phyloP scores from a whole-genome alignment of 2,797 vertebrate species.

The Pipistrellus nathusii region DNA sequence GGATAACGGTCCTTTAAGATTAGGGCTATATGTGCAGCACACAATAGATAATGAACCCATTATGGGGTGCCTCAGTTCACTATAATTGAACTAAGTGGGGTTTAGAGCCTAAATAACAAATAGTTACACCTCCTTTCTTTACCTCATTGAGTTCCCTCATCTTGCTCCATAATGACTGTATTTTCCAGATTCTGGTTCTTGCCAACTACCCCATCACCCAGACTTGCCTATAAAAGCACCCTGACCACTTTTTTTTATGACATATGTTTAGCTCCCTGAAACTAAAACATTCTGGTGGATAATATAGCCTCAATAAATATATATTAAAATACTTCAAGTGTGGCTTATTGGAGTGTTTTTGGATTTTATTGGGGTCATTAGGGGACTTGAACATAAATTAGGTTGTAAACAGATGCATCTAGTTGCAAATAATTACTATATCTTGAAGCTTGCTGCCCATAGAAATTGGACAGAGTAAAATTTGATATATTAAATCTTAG shows the following conservation, averaged over 20 bases:
- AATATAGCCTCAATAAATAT: conserved; percentile 19
- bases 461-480: background rate
- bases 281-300: background rate
- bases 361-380: background rate
- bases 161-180: conserved; percentile 27
- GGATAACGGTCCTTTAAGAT: conserved; percentile 48
- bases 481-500: background rate
- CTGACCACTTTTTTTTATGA: background rate
- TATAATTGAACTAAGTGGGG: conserved; percentile 32
- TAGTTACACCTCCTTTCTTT: conserved; percentile 61
- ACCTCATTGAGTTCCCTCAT: background rate
- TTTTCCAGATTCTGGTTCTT: background rate
- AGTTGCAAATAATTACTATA: background rate
- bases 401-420: background rate
- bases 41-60: conserved; percentile 46
- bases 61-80: background rate
- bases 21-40: background rate
- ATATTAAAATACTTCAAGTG: background rate
- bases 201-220: background rate
- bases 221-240: background rate
- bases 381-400: background rate
- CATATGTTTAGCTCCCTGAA: background rate
- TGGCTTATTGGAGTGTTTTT: background rate
- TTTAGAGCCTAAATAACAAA: conserved; percentile 40
- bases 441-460: background rate